phyloP scores from a whole-genome alignment of 2,113 vertebrate genomes.

The Phyllostomus hastatus region DNA sequence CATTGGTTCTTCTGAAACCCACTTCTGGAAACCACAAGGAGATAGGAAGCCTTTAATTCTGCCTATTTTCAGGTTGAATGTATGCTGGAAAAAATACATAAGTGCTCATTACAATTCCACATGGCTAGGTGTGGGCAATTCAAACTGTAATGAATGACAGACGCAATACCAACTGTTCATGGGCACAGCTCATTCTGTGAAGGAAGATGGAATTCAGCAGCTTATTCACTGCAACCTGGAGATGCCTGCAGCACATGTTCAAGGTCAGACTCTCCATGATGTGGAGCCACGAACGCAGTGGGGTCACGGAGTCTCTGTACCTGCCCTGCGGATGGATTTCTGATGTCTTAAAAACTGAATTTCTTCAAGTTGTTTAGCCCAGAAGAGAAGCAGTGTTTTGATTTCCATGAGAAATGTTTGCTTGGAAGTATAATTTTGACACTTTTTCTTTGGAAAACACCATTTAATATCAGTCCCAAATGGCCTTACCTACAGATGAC shows the following conservation, averaged over 20 bases:
- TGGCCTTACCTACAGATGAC: not conserved
- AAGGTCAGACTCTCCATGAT: slow-evolving; percentile 40
- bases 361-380: slow-evolving; percentile 31
- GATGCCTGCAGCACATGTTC: slow-evolving; percentile 42
- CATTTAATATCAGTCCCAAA: not conserved
- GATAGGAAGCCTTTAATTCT: not conserved
- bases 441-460: not conserved
- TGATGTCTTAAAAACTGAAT: slow-evolving; percentile 45
- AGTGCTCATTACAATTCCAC: slow-evolving; percentile 3
- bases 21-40: not conserved
- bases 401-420: not conserved
- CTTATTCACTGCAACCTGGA: slow-evolving; percentile 40
- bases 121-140: slow-evolving; percentile 6
- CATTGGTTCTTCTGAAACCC: not conserved
- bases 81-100: not conserved
- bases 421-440: not conserved
- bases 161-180: not conserved
- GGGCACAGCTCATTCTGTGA: not conserved
- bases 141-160: slow-evolving; percentile 9
- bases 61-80: not conserved
- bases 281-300: not conserved
- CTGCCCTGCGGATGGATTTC: slow-evolving; percentile 33
- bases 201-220: slow-evolving; percentile 28
- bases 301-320: not conserved
- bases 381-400: slow-evolving; percentile 41